A percentile compares a stretch with the other conserved stretches of the same genome.
Conservation (phyloP, 2,888 invertebrate genomes). For the Copidosoma aretas region DNA sequence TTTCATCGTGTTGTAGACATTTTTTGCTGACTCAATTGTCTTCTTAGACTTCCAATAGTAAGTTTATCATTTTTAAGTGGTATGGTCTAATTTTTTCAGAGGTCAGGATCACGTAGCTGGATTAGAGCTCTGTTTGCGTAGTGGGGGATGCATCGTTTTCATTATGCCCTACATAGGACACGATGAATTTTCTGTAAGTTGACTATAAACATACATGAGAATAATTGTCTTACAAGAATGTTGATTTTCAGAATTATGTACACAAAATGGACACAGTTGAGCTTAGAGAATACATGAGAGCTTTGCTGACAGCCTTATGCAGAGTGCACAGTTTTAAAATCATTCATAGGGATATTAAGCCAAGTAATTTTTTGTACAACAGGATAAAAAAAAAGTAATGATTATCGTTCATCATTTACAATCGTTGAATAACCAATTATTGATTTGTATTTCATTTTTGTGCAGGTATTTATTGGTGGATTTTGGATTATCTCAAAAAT, state of each 20-base stretch:
- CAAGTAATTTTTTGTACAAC: constrained; percentile 89
- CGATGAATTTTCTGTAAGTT: constrained; percentile 76
- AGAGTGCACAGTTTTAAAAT: constrained; percentile 84
- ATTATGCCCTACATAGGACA: constrained; percentile 90
- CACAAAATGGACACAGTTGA: constrained; percentile 74
- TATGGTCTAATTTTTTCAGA: constrained; percentile 63
- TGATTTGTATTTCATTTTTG: constrained; percentile 11
- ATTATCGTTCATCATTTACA: not conserved
- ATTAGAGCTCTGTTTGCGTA: constrained; percentile 78
- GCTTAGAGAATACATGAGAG: constrained; percentile 79
- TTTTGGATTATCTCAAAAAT: constrained; percentile 85
- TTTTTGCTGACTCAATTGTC: too few relatives aligned
- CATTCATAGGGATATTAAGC: constrained; percentile 90
- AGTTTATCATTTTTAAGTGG: not conserved
- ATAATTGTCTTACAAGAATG: not conserved
- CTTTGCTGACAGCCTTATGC: constrained; percentile 77
- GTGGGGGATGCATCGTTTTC: constrained; percentile 81
- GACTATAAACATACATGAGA: constrained; percentile 15
- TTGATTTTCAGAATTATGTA: constrained; percentile 73
- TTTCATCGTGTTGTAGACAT: too few relatives aligned
- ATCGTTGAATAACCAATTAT: not conserved
- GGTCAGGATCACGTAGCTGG: constrained; percentile 83
- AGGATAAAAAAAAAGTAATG: constrained; percentile 69
- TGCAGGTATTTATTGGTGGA: constrained; percentile 80
- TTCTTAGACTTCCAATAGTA: too few relatives aligned